Conservation (phyloP, 2,113 vertebrate species). For the Dicerorhinus sumatrensis region DNA sequence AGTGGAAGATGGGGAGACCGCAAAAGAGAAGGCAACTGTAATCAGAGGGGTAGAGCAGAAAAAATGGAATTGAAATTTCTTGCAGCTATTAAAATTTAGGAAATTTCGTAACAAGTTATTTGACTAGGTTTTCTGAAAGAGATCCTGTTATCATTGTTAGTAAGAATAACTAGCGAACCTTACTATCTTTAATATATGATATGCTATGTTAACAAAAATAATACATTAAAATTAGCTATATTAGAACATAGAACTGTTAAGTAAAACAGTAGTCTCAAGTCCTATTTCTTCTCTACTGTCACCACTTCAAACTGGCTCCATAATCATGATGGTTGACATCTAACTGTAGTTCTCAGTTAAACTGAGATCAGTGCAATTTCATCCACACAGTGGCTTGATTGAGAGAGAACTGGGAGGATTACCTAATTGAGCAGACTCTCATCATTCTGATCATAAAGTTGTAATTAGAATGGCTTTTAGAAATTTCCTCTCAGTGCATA, state of each 20-base stretch:
- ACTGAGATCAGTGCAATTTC: background rate
- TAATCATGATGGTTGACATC: background rate
- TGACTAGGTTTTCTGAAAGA: constrained; percentile 38
- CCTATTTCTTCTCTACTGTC: background rate
- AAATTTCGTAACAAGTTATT: constrained; percentile 38
- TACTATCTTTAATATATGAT: constrained; percentile 8
- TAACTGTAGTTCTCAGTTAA: background rate
- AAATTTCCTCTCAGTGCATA: background rate
- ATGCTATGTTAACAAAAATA: constrained; percentile 39
- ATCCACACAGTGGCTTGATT: background rate
- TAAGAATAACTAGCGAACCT: background rate
- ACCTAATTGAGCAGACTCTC: background rate
- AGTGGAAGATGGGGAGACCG: background rate
- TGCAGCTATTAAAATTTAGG: background rate
- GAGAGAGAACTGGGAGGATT: background rate
- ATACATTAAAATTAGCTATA: constrained; percentile 18
- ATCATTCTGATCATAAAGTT: constrained; percentile 25
- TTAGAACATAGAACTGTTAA: background rate
- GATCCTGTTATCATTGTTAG: background rate
- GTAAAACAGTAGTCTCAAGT: background rate
- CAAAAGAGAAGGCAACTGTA: background rate
- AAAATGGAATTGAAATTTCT: constrained; percentile 23
- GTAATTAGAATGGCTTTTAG: background rate
- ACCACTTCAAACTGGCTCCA: background rate
- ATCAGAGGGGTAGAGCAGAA: background rate